phyloP scores from a whole-genome alignment of 1,140 invertebrate species.

The silkworm (Bombyx mori) region ASM3026992v2 NC_085109.1:11293501-11294000 shows the following conservation, averaged over 20 bases:
- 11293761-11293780: slow-evolving; percentile 62
- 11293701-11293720: slow-evolving; percentile 31
- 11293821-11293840: slow-evolving; percentile 59
- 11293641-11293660: slow-evolving; percentile 54
- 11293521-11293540: too few relatives aligned
- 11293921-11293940: slow-evolving; percentile 34
- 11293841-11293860: slow-evolving; percentile 64
- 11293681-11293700: slow-evolving; percentile 41
- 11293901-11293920: slow-evolving; percentile 60
- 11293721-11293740: slow-evolving; percentile 51
- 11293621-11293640: slow-evolving; percentile 24
- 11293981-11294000: too few relatives aligned
- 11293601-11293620: slow-evolving; percentile 16
- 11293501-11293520: neutral
- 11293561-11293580: neutral
- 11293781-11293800: slow-evolving; percentile 66
- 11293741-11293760: slow-evolving; percentile 51
- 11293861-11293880: slow-evolving; percentile 58
- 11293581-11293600: slow-evolving; percentile 11
- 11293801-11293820: slow-evolving; percentile 67
- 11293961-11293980: too few relatives aligned
- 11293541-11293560: too few relatives aligned
- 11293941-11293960: neutral
- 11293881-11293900: slow-evolving; percentile 60
- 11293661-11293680: slow-evolving; percentile 40